Base-by-base conservation (phyloP, 2,888 invertebrate species). In the Dermolepida albohirtum region DNA sequence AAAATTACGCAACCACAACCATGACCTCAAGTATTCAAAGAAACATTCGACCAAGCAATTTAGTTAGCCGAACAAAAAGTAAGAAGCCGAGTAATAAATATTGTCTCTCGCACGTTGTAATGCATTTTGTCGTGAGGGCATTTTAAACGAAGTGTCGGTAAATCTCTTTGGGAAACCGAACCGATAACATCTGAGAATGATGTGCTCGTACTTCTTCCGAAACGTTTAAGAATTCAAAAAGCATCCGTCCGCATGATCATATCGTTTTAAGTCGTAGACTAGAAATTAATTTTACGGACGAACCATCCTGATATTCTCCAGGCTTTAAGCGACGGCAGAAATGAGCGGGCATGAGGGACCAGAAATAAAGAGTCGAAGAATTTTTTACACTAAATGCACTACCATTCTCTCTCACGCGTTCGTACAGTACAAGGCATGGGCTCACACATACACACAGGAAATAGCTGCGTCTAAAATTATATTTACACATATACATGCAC, bases 401-500 rank as follows among this genome's bases (percentile, higher is more conserved):
- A 34, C 47, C 47, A 62, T 62, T 62, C 59, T 62, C 59, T 62
- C 59, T 62, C 59, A 62, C 59, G 47, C 59, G 14, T 47, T 62
- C 44, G 44, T 49, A 29, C 34, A 47, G 17, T 17, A 22, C 22
- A 17, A 59, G 29, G 34, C 14, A 27, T 16, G 16, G 22, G 27
- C 50, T 50, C 17, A 29, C 64, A 34, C 54, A 41, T 41, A 44
- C 64, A 64, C 68, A 75, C 76, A 75, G 76, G 76, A 76, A 76
- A 73, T 75, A 71, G 71, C 68, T 70, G 66, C 71, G 73, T 75
- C 75, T 75, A 74, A 75, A 76, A 74, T 76, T 76, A 73, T 74
- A 73, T 63, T 64, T 64, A 68, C 64, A 55, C 49, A 54, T 64
- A 34, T 17, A 62, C 47, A 47, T 62, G n/a, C 17, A 62, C 29